Conservation (phyloP, 2,888 invertebrate genomes). For the Bombylius discolor region DNA sequence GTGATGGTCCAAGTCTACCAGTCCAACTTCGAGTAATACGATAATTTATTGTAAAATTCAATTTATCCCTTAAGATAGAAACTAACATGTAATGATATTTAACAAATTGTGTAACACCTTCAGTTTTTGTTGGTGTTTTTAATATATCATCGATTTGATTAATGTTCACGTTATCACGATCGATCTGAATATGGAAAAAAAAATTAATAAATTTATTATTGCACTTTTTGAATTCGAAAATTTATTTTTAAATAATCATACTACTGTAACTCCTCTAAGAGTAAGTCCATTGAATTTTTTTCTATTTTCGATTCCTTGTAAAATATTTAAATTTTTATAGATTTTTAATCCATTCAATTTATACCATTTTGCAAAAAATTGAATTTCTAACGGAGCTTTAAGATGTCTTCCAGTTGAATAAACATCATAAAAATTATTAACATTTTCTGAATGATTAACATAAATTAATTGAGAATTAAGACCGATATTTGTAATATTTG, state of each 20-base stretch:
- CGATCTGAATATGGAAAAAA: slow-evolving; percentile 21
- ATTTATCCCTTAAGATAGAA: slow-evolving; percentile 21
- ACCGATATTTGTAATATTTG: slow-evolving; percentile 18
- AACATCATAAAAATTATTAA: slow-evolving; percentile 21
- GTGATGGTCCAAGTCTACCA: slow-evolving; percentile 25
- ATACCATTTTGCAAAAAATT: slow-evolving; percentile 16
- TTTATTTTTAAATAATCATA: slow-evolving; percentile 16
- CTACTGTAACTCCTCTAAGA: slow-evolving; percentile 28
- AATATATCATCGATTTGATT: slow-evolving; percentile 23
- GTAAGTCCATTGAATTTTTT: slow-evolving; percentile 23
- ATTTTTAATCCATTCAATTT: slow-evolving; percentile 9
- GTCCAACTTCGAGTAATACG: slow-evolving; percentile 33
- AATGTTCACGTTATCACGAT: slow-evolving; percentile 25
- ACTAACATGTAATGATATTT: slow-evolving; percentile 29
- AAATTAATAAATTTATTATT: too few relatives aligned
- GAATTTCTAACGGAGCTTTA: slow-evolving; percentile 19
- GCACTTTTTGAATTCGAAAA: too few relatives aligned
- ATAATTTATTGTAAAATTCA: slow-evolving; percentile 29
- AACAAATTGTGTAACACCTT: slow-evolving; percentile 26
- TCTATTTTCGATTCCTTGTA: slow-evolving; percentile 23
- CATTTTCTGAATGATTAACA: slow-evolving; percentile 15
- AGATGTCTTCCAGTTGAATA: slow-evolving; percentile 30
- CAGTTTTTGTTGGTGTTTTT: slow-evolving; percentile 19
- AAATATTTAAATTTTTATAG: slow-evolving; percentile 15
- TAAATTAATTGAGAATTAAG: slow-evolving; percentile 30